Evolutionary conservation across 2,797 vertebrate species (phyloP), one percentile per base, ranked within the genome.

Genomic region (Channallabes apus): DNA sequence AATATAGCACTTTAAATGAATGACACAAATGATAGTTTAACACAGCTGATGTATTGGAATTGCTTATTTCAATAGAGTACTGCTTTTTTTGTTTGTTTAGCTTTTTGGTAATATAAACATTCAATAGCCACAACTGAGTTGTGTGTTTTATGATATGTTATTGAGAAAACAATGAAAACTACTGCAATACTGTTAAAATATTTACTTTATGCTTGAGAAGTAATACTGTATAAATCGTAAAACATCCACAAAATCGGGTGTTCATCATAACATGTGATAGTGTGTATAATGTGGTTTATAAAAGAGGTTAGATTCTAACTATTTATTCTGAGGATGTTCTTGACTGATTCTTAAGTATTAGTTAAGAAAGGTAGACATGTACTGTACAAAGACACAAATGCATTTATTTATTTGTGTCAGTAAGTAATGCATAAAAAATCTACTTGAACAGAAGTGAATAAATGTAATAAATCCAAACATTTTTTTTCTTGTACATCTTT

Each of bases 401-500:
- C 24, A 51, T 75, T 75, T 75, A n/a, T 20, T 58, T 20, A n/a
- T n/a, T 24, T 78, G 32, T 61, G 32, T 61, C 20, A 78, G 24
- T n/a, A 15, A 38, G 32, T 61, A 35, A 24, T 61, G 9, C 75
- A 59, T 59, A 8, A 79, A 64, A 79, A 27, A 35, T 15, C 5
- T 41, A 61, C 14, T 58, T 17, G 3, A 71, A 69, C 11, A 9
- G 29, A 56, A 82, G 8, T 38, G 29, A 82, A 59, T 6, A 29
- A 27, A 46, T 64, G n/a, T 1, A 67, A 64, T 41, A 86, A 35
- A 67, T 62, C 17, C n/a, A n/a, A 4, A 46, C 24, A 56, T 6
- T 27, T 46, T 24, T 59, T 18, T 62, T 65, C 29, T 81, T 29
- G 29, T 80, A 68, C 29, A 58, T 77, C 61, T 82, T 86, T 69